Conservation (phyloP, 2,797 vertebrate genomes). For the Lemur catta region DNA sequence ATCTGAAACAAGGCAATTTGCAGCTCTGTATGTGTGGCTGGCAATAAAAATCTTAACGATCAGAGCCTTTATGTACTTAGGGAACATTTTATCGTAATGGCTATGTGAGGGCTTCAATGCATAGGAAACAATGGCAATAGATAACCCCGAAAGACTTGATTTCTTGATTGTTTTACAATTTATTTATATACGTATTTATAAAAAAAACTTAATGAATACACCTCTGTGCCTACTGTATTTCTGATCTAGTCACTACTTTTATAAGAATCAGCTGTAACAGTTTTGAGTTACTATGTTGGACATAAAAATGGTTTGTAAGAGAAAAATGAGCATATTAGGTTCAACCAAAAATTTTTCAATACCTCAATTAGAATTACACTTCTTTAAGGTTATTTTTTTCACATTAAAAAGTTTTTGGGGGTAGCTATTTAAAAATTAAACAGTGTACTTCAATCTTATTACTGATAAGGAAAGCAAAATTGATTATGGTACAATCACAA, state of each 20-base stretch:
- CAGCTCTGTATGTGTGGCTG: conserved; percentile 87
- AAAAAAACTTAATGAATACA: conserved; percentile 71
- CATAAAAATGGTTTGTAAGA: conserved; percentile 20
- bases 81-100: conserved; percentile 90
- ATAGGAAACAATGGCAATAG: conserved; percentile 84
- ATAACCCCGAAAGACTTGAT: conserved; percentile 83
- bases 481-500: background rate
- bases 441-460: background rate
- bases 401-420: background rate
- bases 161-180: conserved; percentile 85
- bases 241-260: conserved; percentile 60
- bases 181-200: conserved; percentile 79
- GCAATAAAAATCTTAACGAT: conserved; percentile 92
- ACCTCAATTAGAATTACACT: conserved; percentile 32
- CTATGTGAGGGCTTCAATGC: conserved; percentile 84
- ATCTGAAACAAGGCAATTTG: conserved; percentile 92
- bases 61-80: conserved; percentile 92
- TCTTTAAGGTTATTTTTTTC: background rate
- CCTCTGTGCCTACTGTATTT: conserved; percentile 71
- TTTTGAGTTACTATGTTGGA: conserved; percentile 61
- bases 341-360: conserved; percentile 38
- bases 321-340: conserved; percentile 57
- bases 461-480: background rate
- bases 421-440: conserved; percentile 3
- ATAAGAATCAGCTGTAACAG: conserved; percentile 48